Evolutionary conservation across 2,888 invertebrate genomes (phyloP), one percentile per base, ranked within the genome.

Genomic region (Drosophila testacea): DNA sequence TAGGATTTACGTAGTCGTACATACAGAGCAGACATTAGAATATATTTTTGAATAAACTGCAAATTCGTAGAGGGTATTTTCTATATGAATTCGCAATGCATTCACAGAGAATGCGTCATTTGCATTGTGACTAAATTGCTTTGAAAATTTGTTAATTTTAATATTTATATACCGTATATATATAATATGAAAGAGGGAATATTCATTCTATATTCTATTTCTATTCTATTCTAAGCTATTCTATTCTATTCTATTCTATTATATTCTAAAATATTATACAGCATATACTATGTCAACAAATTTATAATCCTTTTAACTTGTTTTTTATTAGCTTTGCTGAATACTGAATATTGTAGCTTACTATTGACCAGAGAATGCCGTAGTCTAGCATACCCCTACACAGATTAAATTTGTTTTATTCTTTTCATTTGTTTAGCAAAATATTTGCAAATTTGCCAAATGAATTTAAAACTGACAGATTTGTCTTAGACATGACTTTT

Each of bases 91-190:
- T 32, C 5, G 22, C n/a, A 56, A 46, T 39, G 42, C 41, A 74
- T 62, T 46, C 52, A 38, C 34, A 52, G 4, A 1, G n/a, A 28
- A 57, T 75, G 66, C 66, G 48, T 74, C 74, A 74, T 70, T 75
- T 66, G 61, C 30, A 75, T 66, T 59, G 65, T 57, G 52, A 36
- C 46, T 73, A 50, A 73, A 73, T 59, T 69, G 46, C 69, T 65
- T 41, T 57, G 44, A 41, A 52, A 69, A 39, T 38, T 38, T 48
- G 36, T 62, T 68, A n/a, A 68, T 2, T 39, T 6, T n/a, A n/a
- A 5, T 11, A 22, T 32, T 9, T 42, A 16, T 32, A n/a, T 11
- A n/a, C 1, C 28, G 11, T 27, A 3, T 11, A 42, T 4, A n/a
- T n/a, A 13, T 22, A 9, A 16, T n/a, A 27, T 30, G 32, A 5